Evolutionary conservation across 1,140 invertebrate genomes (phyloP), one percentile per base, ranked within the genome.

Genomic region (Telenomus remus): DNA sequence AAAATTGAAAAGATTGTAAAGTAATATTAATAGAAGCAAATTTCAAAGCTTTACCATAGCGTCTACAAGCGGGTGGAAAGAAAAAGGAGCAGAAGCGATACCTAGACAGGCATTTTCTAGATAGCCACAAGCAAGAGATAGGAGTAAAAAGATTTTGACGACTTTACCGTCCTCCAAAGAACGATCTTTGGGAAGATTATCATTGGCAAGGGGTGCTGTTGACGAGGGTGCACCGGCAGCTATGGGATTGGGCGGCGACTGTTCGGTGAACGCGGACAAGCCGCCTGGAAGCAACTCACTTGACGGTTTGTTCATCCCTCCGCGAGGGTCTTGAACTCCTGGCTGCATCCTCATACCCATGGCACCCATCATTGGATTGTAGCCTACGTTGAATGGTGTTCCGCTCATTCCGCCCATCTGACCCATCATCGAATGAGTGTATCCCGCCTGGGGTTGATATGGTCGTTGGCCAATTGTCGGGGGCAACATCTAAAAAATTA

Each of bases 211-310:
- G 81, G 82, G 81, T 78, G 80, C 79, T 72, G 81, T 83, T 79
- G 73, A 42, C 8, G 63, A 51, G 14, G 57, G 51, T 13, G 51
- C 71, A 35, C 86, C 86, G 79, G 81, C 82, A 54, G 84, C 78
- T 79, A 85, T 85, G 77, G 80, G 61, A n/a, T 74, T 68, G 3
- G 63, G 51, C 19, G 55, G 63, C 10, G 71, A 56, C 13, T 68
- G 71, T 56, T 68, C 71, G 19, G 56, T n/a, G 16, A 65, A 68
- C 1, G 55, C 57, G 87, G 89, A 89, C 83, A 89, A 72, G 75
- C 89, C 89, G 9, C 89, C 89, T 0, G 71, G 46, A 3, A 74
- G 35, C 90, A 93, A 94, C 93, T 94, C 92, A 94, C 93, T 94
- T 89, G 92, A 90, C 89, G 92, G 92, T 89, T 91, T 93, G 83